phyloP scores from a whole-genome alignment of 2,888 invertebrate species.

The Lasius fuliginosus region DNA sequence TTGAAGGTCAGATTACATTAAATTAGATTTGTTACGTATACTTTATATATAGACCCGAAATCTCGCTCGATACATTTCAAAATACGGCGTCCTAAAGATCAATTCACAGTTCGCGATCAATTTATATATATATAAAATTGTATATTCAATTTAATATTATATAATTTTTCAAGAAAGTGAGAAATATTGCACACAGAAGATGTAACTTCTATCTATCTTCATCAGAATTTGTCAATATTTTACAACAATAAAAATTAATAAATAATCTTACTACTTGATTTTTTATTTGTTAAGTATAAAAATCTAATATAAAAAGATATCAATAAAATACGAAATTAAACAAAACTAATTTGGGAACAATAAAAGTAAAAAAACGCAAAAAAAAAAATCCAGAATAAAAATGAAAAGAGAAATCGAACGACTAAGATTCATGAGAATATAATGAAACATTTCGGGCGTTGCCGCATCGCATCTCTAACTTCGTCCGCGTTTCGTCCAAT shows the following conservation, averaged over 20 bases:
- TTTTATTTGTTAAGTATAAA: neutral
- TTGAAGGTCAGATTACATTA: slow-evolving; percentile 15
- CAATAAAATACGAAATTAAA: neutral
- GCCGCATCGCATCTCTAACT: neutral
- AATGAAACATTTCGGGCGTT: neutral
- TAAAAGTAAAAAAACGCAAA: neutral
- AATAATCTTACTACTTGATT: neutral
- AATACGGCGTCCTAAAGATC: neutral
- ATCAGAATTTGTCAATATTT: neutral
- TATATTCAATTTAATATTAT: neutral
- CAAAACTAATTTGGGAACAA: neutral
- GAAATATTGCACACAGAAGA: neutral
- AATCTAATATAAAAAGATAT: neutral
- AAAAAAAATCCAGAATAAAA: neutral
- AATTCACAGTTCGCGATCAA: neutral
- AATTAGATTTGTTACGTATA: neutral
- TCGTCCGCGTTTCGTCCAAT: neutral
- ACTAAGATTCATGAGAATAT: neutral
- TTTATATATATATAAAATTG: neutral
- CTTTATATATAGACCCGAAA: neutral
- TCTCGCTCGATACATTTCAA: neutral
- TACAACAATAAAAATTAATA: neutral
- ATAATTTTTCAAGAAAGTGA: neutral
- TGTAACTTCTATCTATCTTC: neutral
- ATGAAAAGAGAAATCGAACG: neutral